Conservation (phyloP, 1,140 invertebrate genomes). For the Chironomus tepperi region DNA sequence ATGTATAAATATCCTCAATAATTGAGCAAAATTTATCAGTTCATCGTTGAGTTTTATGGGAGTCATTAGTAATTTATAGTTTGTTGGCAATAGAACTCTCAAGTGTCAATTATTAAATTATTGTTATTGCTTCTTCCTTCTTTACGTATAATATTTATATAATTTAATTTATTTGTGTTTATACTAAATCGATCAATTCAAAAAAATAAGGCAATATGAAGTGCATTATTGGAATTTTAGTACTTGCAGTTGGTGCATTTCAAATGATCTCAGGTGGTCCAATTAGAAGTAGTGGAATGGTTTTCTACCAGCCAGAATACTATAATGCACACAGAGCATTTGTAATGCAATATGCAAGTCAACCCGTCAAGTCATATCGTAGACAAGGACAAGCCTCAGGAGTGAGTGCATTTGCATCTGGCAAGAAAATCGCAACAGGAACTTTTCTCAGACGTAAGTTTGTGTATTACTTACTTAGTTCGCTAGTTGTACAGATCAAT, state of each 20-base stretch:
- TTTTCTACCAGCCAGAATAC: constrained; percentile 33
- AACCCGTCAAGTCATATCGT: constrained; percentile 32
- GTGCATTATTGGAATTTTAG: constrained; percentile 4
- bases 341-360: constrained; percentile 39
- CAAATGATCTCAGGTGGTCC: constrained; percentile 4
- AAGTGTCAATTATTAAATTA: not conserved
- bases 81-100: not conserved
- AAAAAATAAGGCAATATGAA: not conserved
- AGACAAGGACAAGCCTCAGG: constrained; percentile 33
- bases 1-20: constrained; percentile 15
- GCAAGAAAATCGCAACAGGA: constrained; percentile 37
- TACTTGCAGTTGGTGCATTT: not conserved
- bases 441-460: constrained; percentile 38
- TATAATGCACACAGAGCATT: constrained; percentile 36
- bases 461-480: too few relatives aligned
- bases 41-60: not conserved
- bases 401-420: constrained; percentile 34
- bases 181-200: not conserved
- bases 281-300: constrained; percentile 31
- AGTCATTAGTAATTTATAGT: not conserved
- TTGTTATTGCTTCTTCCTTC: not conserved
- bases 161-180: constrained; percentile 13
- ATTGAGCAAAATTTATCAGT: not conserved
- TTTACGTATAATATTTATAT: not conserved
- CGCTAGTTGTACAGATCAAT: too few relatives aligned